phyloP scores from a whole-genome alignment of 2,888 invertebrate species.

The Drosophila quinaria region DNA sequence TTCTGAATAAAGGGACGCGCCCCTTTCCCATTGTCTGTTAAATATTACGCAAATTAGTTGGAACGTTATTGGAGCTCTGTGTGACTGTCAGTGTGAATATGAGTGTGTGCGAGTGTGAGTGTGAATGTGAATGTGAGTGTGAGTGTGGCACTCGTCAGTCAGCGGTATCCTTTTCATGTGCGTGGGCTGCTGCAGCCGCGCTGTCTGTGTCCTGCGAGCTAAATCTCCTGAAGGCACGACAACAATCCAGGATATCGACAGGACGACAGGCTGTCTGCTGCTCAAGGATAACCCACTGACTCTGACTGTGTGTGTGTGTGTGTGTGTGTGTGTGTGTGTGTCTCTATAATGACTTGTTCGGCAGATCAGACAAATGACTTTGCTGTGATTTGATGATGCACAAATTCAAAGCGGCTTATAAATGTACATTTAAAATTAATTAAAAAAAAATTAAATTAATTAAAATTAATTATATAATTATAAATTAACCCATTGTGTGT shows the following conservation, averaged over 20 bases:
- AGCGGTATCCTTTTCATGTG: conserved; percentile 54
- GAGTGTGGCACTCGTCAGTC: conserved; percentile 22
- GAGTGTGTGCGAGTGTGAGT: not conserved
- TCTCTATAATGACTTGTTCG: conserved; percentile 37
- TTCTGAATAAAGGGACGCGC: conserved; percentile 37
- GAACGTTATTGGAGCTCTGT: conserved; percentile 71
- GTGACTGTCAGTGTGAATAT: conserved; percentile 8
- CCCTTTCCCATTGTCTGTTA: conserved; percentile 47
- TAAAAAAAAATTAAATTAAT: too few relatives aligned
- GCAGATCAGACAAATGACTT: conserved; percentile 30
- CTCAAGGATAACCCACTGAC: conserved; percentile 19
- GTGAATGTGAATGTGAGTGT: not conserved
- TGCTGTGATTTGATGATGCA: conserved; percentile 1
- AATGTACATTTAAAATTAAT: not conserved
- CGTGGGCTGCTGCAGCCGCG: conserved; percentile 64
- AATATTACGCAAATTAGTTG: conserved; percentile 80
- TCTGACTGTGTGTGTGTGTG: not conserved
- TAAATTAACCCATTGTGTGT: too few relatives aligned
- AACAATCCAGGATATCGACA: conserved; percentile 32
- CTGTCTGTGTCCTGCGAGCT: conserved; percentile 55
- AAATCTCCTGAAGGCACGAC: conserved; percentile 58
- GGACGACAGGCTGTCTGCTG: conserved; percentile 71
- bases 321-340: not conserved
- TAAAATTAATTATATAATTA: too few relatives aligned
- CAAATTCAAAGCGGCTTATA: not conserved